Evolutionary conservation across 2,888 invertebrate genomes (phyloP).

Genomic region (Argyra leucocephala): DNA sequence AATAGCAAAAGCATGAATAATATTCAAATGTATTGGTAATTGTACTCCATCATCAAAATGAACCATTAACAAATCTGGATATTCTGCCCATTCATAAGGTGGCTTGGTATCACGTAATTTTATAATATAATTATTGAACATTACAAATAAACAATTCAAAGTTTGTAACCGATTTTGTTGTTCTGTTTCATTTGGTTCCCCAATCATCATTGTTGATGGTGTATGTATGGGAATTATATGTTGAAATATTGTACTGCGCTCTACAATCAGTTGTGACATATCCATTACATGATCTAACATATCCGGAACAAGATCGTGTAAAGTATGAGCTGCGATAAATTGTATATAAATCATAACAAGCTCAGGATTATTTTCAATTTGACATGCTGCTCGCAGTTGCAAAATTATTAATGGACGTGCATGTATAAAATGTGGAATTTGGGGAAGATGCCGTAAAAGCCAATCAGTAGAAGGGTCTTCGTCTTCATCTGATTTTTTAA

Average conservation of each 20-base stretch:
- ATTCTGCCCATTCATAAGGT: conserved; percentile 41
- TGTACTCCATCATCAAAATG: conserved; percentile 42
- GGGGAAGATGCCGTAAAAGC: conserved; percentile 57
- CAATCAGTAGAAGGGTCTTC: conserved; percentile 40
- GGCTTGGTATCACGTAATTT: conserved; percentile 48
- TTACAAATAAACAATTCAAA: conserved; percentile 58
- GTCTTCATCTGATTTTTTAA: conserved; percentile 34
- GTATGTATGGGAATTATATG: conserved; percentile 59
- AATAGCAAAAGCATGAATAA: conserved; percentile 75
- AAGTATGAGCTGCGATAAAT: conserved; percentile 69
- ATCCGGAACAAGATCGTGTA: conserved; percentile 55
- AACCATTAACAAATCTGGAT: conserved; percentile 42
- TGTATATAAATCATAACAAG: conserved; percentile 67
- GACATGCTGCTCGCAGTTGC: conserved; percentile 75
- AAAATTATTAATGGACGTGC: conserved; percentile 59
- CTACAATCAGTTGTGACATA: conserved; percentile 83
- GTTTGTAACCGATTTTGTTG: conserved; percentile 46
- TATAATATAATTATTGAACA: conserved; percentile 66
- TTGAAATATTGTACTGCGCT: conserved; percentile 75
- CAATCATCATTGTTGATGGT: conserved; percentile 35
- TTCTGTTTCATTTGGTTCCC: conserved; percentile 23
- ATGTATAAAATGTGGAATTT: conserved; percentile 67
- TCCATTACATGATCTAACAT: conserved; percentile 65
- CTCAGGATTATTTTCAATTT: conserved; percentile 79
- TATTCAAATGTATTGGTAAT: conserved; percentile 43